Base-by-base conservation (phyloP, 2,113 vertebrate species). In the Leucoraja erinaceus region DNA sequence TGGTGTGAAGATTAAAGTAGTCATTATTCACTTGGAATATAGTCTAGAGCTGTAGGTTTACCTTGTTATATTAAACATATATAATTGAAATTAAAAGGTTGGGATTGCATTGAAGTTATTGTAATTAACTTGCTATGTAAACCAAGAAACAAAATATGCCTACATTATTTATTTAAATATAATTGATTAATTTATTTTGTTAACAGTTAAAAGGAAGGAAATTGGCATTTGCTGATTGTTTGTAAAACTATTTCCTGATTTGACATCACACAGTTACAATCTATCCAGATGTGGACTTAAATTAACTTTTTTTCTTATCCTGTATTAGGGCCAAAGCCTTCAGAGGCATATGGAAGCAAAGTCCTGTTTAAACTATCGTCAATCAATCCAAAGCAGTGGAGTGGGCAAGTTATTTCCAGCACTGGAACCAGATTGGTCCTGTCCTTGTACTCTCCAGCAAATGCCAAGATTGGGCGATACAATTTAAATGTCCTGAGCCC, bases 401-500 rank as follows among this genome's bases (percentile, higher is more conserved):
- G 94, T 4, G 95, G 94, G 0, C 54, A 10, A 0, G 94, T 97
- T 54, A 11, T 95, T n/a, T 93, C 93, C 1, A 93, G 68, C 25
- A 94, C 95, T 7, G 54, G 79, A 0, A 77, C 54, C n/a, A 84
- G 2, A 63, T 94, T 97, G 95, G 94, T 47, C 1, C 54, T 98
- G 93, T 75, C 61, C 0, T 93, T 98, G 81, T 96, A 93, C 16
- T 93, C 96, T 0, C 97, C 97, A 0, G 94, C 96, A 1, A 94
- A 95, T 0, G 95, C 97, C 66, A 94, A 96, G 54, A 94, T 98
- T 1, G 98, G 98, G 75, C 92, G 93, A 14, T 98, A 98, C 72
- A 54, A 8, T 0, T 93, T 99, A 93, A 81, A 93, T 4, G 94
- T 95, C 11, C 95, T 72, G 93, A 75, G 94, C 33, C 92, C 93